Conservation (phyloP, 2,888 invertebrate species). For the Azorinus chamasolen region DNA sequence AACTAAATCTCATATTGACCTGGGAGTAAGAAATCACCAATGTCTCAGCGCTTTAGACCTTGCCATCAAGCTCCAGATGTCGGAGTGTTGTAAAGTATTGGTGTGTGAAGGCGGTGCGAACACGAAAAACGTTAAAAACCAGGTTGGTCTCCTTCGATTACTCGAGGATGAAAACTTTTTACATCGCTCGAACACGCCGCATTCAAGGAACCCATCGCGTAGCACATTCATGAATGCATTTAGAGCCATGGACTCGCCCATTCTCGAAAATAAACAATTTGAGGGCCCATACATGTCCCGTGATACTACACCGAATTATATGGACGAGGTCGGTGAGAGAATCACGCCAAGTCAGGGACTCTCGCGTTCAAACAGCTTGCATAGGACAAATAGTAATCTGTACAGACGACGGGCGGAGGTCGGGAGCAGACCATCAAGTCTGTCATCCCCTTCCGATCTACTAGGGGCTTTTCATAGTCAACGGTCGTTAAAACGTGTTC, state of each 20-base stretch:
- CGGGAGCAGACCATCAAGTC: slow-evolving; percentile 40
- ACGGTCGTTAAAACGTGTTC: slow-evolving; percentile 50
- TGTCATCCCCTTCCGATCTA: slow-evolving; percentile 36
- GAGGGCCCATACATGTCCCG: slow-evolving; percentile 65
- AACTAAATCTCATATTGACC: slow-evolving; percentile 63
- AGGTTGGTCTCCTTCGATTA: slow-evolving; percentile 63
- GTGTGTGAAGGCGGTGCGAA: slow-evolving; percentile 72
- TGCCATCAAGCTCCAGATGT: slow-evolving; percentile 72
- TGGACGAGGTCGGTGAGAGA: slow-evolving; percentile 35
- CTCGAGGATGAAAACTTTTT: slow-evolving; percentile 62
- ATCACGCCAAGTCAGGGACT: slow-evolving; percentile 32
- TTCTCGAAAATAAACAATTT: slow-evolving; percentile 60
- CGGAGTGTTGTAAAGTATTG: slow-evolving; percentile 75
- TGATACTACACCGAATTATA: slow-evolving; percentile 55
- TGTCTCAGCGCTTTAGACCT: slow-evolving; percentile 72
- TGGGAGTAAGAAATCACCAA: slow-evolving; percentile 67
- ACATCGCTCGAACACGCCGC: slow-evolving; percentile 53
- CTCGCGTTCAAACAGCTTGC: slow-evolving; percentile 54
- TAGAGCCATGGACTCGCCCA: slow-evolving; percentile 51
- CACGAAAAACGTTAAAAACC: slow-evolving; percentile 61
- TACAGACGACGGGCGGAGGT: slow-evolving; percentile 52
- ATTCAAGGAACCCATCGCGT: slow-evolving; percentile 42
- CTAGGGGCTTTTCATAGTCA: slow-evolving; percentile 39
- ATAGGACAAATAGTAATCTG: slow-evolving; percentile 53
- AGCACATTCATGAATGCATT: slow-evolving; percentile 48